These are phyloP conservation scores for Paratrypauchen microcephalus DNA, from an alignment of 2,797 vertebrate genomes.

Conservation along the genomic window DNA sequence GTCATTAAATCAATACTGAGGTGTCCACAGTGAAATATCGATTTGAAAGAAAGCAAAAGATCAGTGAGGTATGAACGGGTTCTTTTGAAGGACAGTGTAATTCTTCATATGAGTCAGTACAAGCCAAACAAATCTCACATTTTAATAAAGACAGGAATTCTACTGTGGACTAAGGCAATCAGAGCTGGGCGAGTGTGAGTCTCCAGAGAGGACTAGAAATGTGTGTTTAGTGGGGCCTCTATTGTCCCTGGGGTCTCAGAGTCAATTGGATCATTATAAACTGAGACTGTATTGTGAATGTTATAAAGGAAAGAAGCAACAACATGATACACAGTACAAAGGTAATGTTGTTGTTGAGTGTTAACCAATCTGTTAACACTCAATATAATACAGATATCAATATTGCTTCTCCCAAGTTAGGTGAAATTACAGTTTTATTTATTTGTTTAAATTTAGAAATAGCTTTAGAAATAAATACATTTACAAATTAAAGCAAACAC, in stretches of 20 bases:
- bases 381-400: no score
- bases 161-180: constrained; percentile 26
- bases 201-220: constrained; percentile 22
- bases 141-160: constrained; percentile 73
- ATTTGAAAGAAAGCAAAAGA: constrained; percentile 41
- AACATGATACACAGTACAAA: constrained; percentile 9
- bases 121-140: constrained; percentile 58
- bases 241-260: background rate
- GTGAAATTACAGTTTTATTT: no score
- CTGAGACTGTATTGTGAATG: background rate
- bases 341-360: no score
- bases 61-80: constrained; percentile 37
- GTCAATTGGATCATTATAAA: background rate
- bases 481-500: background rate
- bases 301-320: background rate
- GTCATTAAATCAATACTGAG: constrained; percentile 60
- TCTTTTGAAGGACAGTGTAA: constrained; percentile 48
- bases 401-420: no score
- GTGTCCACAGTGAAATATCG: constrained; percentile 30
- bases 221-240: background rate
- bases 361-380: no score
- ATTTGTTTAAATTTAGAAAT: no score
- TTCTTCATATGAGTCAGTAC: constrained; percentile 53
- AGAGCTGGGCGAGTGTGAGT: constrained; percentile 29
- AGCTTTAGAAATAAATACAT: background rate